A percentile compares a stretch with the other conserved stretches of the same genome.
These are phyloP conservation scores for Spondyliosoma cantharus DNA, from an alignment of 2,797 vertebrate species.

Conservation along the genomic window DNA sequence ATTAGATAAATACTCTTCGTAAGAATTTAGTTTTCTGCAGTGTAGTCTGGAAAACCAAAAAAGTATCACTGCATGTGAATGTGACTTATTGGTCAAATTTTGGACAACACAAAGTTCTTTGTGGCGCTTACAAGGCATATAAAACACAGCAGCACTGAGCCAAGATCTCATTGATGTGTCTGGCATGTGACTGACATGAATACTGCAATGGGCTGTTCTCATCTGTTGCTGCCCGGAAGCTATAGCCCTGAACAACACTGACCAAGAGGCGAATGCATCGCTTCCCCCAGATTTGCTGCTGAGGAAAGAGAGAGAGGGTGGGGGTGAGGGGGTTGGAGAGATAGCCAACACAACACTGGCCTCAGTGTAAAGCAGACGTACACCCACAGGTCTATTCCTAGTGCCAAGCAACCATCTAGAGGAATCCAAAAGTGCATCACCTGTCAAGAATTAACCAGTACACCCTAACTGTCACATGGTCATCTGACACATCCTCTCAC, in stretches of 20 bases:
- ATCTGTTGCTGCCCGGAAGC: conserved; percentile 25
- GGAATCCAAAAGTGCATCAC: conserved; percentile 16
- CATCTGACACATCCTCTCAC: conserved; percentile 9
- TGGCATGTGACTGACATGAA: conserved; percentile 10
- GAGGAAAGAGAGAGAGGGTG: conserved; percentile 12
- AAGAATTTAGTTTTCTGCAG: too few species aligned
- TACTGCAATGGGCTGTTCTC: conserved; percentile 23
- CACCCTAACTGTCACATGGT: conserved; percentile 7
- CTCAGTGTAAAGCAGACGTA: conserved; percentile 27
- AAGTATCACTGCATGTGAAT: neutral
- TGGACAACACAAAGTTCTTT: neutral
- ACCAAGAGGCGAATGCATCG: conserved; percentile 30
- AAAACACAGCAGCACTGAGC: neutral
- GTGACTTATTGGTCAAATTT: neutral
- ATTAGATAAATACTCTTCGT: too few species aligned
- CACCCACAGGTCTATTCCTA: conserved; percentile 28
- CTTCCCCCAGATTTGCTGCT: conserved; percentile 15
- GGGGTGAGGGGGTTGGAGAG: conserved; percentile 7
- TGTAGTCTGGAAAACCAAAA: neutral
- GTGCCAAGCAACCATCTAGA: conserved; percentile 18
- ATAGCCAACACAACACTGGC: neutral
- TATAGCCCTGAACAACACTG: conserved; percentile 8
- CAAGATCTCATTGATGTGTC: conserved; percentile 6
- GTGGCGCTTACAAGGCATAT: neutral
- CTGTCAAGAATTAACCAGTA: conserved; percentile 40